phyloP scores from a whole-genome alignment of 1,140 invertebrate species.

The Drosophila kikkawai region DNA sequence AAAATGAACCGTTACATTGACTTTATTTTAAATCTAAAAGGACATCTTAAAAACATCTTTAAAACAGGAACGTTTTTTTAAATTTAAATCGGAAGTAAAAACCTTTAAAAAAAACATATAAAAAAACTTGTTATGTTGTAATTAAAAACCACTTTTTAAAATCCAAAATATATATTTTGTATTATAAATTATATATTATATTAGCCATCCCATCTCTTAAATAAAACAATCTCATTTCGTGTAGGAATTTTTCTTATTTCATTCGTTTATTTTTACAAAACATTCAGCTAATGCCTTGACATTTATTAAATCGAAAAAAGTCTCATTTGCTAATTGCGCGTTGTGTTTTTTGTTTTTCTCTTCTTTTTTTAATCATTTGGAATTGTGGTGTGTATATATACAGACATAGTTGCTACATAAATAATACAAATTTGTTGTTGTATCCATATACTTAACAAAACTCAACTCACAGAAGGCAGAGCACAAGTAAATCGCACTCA shows the following conservation, averaged over 20 bases:
- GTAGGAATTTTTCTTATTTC: constrained; percentile 32
- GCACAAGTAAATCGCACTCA: constrained; percentile 31
- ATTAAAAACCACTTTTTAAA: too few relatives aligned
- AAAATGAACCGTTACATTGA: not conserved
- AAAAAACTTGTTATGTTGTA: too few relatives aligned
- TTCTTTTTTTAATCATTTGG: constrained; percentile 36
- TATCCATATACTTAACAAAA: constrained; percentile 22
- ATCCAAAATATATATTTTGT: too few relatives aligned
- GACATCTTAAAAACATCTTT: not conserved
- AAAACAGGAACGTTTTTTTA: not conserved
- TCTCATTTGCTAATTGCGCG: constrained; percentile 77
- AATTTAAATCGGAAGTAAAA: too few relatives aligned
- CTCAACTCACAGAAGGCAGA: constrained; percentile 52
- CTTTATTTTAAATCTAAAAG: not conserved
- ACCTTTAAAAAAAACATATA: too few relatives aligned
- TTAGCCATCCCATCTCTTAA: not conserved
- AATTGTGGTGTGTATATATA: constrained; percentile 55
- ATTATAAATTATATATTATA: not conserved
- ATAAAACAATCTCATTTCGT: not conserved
- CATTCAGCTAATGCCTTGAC: constrained; percentile 46
- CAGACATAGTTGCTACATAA: constrained; percentile 45
- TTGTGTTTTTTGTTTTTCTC: constrained; percentile 45
- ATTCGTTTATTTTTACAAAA: constrained; percentile 68
- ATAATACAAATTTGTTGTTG: constrained; percentile 46
- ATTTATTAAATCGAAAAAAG: constrained; percentile 70